phyloP scores from a whole-genome alignment of 2,113 vertebrate genomes.

The Gnathonemus longibarbis region DNA sequence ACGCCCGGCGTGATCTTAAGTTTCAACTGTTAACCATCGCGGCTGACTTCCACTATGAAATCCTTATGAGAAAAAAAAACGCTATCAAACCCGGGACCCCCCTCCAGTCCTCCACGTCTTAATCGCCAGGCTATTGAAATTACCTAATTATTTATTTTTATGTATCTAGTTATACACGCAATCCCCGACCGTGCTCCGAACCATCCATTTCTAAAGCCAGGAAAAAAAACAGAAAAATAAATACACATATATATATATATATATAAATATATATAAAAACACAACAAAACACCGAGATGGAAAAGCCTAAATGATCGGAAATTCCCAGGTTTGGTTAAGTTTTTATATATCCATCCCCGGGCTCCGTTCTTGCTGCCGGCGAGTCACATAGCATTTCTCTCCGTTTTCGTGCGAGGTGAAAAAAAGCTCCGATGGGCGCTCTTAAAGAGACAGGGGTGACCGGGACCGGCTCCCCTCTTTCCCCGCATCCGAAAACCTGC shows the following conservation, averaged over 20 bases:
- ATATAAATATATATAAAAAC: not conserved
- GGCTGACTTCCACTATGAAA: conserved; percentile 34
- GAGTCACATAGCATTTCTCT: conserved; percentile 51
- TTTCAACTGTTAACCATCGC: conserved; percentile 43
- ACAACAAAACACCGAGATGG: not conserved
- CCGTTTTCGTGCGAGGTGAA: conserved; percentile 49
- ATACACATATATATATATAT: not conserved
- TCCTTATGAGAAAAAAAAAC: conserved; percentile 32
- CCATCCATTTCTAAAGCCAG: conserved; percentile 38
- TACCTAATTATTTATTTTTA: conserved; percentile 43
- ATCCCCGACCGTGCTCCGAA: conserved; percentile 50
- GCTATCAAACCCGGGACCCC: conserved; percentile 39
- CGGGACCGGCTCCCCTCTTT: conserved; percentile 52
- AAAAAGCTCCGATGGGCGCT: conserved; percentile 59
- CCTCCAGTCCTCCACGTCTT: conserved; percentile 54
- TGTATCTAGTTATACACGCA: conserved; percentile 41
- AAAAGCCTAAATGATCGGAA: conserved; percentile 29
- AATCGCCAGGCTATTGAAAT: conserved; percentile 48
- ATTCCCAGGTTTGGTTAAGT: conserved; percentile 49
- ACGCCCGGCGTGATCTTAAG: conserved; percentile 36
- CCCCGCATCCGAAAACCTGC: conserved; percentile 61
- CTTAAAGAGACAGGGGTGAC: conserved; percentile 72
- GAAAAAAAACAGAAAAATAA: conserved; percentile 22
- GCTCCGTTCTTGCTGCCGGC: conserved; percentile 49
- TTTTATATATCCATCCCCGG: conserved; percentile 57